These are phyloP conservation scores for Aleiodes testaceus DNA, from an alignment of 2,888 invertebrate genomes.

Conservation along the genomic window DNA sequence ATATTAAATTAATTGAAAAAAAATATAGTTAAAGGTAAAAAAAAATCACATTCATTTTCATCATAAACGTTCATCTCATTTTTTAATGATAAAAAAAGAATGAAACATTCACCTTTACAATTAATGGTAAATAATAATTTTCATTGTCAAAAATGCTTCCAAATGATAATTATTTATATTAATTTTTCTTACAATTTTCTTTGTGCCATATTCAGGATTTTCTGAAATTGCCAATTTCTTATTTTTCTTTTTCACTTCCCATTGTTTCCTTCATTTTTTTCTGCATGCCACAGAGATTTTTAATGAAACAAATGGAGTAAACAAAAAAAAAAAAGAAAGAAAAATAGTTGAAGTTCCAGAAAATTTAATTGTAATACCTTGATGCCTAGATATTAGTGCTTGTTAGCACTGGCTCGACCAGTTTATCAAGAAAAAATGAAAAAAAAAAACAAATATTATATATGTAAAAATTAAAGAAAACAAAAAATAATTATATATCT, in stretches of 20 bases:
- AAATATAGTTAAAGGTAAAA: background rate
- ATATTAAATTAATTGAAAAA: background rate
- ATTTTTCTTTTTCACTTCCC: background rate
- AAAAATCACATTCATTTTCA: conserved; percentile 19
- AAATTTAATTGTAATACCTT: conserved; percentile 26
- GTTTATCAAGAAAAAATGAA: background rate
- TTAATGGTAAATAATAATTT: background rate
- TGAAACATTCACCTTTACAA: conserved; percentile 10
- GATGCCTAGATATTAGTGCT: conserved; percentile 30
- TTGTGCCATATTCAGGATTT: conserved; percentile 29
- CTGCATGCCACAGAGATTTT: too few species aligned
- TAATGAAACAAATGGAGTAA: background rate
- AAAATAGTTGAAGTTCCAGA: background rate
- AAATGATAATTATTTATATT: conserved; percentile 3
- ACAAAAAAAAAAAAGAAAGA: background rate
- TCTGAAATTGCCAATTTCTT: background rate
- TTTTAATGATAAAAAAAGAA: background rate
- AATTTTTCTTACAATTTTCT: background rate
- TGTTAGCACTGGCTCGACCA: conserved; percentile 24
- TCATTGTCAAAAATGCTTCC: conserved; percentile 34
- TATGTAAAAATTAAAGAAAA: conserved; percentile 20
- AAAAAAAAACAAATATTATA: conserved; percentile 11
- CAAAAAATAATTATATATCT: conserved; percentile 8
- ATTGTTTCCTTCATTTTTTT: background rate
- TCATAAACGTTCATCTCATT: conserved; percentile 10